Base-by-base conservation (phyloP, 2,888 invertebrate genomes). In the Andrena camellia region DNA sequence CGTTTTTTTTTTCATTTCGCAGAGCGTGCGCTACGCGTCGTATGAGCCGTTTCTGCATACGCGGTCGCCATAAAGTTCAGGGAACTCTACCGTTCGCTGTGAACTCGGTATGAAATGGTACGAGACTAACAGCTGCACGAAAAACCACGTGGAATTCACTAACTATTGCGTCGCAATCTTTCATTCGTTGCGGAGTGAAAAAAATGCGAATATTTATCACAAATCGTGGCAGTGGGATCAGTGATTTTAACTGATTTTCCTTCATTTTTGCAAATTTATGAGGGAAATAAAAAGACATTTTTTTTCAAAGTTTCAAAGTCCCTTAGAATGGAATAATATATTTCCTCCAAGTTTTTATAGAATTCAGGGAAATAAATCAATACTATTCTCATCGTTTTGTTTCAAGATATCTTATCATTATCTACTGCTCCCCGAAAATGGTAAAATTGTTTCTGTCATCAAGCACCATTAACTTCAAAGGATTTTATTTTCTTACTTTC, bases 71-170 rank as follows among this genome's bases (percentile, higher is more conserved):
- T 48, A 50, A 67, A 67, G 82, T 68, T 81, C 82, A 75, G 26
- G 54, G 82, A 82, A 81, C 67, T 66, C 70, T 17, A 26, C n/a
- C 17, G 42, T 42, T 60, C 59, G 48, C 60, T 4, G 67, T 5
- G 57, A 72, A 62, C 74, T 42, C 60, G 26, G 74, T 72, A 62
- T 29, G 67, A 63, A 54, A 72, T 35, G 35, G 42, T 60, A 29
- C 60, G 42, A 54, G 33, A 23, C 33, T 17, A 52, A 68, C 78
- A 63, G 54, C 54, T 48, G 75, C 59, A 64, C 50, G 75, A 42
- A 78, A 74, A 78, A 78, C n/a, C 54, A 54, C 76, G 76, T 48
- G 67, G 59, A 59, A 77, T 59, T 48, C 57, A 50, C 10, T 54
- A n/a, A 26, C 64, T 31, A 59, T 64, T 59, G 77, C 66, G 6